Evolutionary conservation across 1,140 invertebrate species (phyloP), one percentile per base, ranked within the genome.

Genomic region (Drosophila melanica): DNA sequence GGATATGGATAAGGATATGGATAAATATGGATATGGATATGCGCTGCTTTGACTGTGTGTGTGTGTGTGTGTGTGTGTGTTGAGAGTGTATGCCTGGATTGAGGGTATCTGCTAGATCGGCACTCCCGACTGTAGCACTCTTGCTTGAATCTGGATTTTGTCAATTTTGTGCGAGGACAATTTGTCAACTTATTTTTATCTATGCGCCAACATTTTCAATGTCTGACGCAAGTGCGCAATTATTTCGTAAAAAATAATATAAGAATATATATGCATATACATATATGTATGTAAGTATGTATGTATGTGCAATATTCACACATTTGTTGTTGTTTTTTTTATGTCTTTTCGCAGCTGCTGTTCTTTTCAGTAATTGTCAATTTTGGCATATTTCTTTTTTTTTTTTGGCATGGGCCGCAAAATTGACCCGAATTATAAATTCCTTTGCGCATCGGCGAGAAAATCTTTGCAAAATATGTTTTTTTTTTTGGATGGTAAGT

Each of bases 361-460:
- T 63, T 71, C 63, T 80, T 8, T 73, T 81, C 60, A 86, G 66
- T 47, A 69, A 77, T 77, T 79, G 59, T 63, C 60, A 65, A 64
- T 67, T 72, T 75, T 47, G 53, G 62, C 74, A 73, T 69, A 44
- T 68, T 67, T 76, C 47, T 45, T 33, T 51, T 18, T 51, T 76
- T 47, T 45, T 33, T 51, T 35, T 51, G 10, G 33, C 55, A 58
- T 42, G 18, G 58, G 44, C 51, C 65, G 44, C 75, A 79, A 74
- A 81, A 86, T 85, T 85, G 81, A 85, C 81, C 81, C 68, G 77
- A 79, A 79, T 73, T 77, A 74, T 39, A 65, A 42, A 77, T 77
- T 63, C 71, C 44, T 62, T 33, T 11, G 37, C 47, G 16, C 47
- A 27, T 12, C 59, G 54, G 50, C 27, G 59, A 27, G 12, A 79